Percentiles rank a stretch among this genome's conserved stretches.
phyloP scores from a whole-genome alignment of 2,888 invertebrate species.

The Drosophila kokeensis region DNA sequence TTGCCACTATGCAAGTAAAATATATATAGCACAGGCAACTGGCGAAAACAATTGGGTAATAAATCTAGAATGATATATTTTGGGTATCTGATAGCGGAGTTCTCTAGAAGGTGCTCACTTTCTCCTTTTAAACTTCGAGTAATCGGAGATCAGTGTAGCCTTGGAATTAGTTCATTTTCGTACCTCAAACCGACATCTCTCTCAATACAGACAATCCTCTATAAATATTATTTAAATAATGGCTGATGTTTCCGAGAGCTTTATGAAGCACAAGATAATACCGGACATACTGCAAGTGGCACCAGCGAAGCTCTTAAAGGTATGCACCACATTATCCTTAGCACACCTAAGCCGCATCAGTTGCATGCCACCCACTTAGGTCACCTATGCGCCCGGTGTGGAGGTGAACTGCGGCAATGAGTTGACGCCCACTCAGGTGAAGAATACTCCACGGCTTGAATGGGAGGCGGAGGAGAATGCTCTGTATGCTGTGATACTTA shows the following conservation, averaged over 20 bases:
- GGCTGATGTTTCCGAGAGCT: slow-evolving; percentile 31
- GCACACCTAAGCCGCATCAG: not conserved
- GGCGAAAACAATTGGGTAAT: not conserved
- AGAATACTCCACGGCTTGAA: slow-evolving; percentile 77
- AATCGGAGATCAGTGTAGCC: not conserved
- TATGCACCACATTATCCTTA: slow-evolving; percentile 5
- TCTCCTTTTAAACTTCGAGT: not conserved
- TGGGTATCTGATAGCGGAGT: not conserved
- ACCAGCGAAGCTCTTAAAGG: slow-evolving; percentile 54
- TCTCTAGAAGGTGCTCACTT: not conserved
- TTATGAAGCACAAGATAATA: slow-evolving; percentile 46
- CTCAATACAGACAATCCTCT: not conserved
- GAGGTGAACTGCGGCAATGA: slow-evolving; percentile 88
- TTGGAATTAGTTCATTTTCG: not conserved
- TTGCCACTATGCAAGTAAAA: not conserved
- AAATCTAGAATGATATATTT: not conserved
- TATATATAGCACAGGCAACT: not conserved
- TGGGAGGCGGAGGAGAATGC: slow-evolving; percentile 77
- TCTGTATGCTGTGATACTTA: slow-evolving; percentile 82
- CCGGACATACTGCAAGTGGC: slow-evolving; percentile 52
- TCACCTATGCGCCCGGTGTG: slow-evolving; percentile 81
- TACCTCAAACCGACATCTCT: not conserved
- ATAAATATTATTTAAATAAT: slow-evolving; percentile 3
- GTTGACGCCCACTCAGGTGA: slow-evolving; percentile 89
- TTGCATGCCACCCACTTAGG: slow-evolving; percentile 39